Conservation (phyloP, 2,888 invertebrate species). For the Agapetus fuscipes region DNA sequence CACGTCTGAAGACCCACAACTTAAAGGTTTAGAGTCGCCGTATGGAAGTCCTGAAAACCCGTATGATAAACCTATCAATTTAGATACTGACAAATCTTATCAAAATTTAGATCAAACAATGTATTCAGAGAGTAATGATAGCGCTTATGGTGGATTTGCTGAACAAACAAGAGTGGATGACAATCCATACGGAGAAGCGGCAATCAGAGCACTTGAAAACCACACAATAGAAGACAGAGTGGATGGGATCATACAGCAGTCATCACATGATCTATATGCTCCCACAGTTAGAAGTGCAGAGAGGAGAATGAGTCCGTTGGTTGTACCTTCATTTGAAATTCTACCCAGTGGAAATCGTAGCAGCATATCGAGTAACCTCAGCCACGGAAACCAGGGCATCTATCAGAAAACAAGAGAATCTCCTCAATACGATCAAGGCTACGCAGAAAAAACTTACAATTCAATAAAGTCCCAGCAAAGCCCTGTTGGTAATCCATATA, state of each 20-base stretch:
- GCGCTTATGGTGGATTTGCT: conserved; percentile 29
- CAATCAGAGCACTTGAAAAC: conserved; percentile 3
- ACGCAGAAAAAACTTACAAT: conserved; percentile 8
- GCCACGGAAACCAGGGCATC: conserved; percentile 9
- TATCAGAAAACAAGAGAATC: conserved; percentile 13
- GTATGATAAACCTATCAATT: conserved; percentile 40
- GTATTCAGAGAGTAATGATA: conserved; percentile 37
- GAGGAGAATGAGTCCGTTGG: conserved; percentile 33
- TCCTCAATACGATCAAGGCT: conserved; percentile 6
- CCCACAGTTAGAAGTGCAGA: conserved; percentile 30
- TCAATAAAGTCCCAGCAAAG: conserved; percentile 1
- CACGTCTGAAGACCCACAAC: conserved; percentile 12
- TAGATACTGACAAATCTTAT: conserved; percentile 41
- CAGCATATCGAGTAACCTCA: conserved; percentile 12
- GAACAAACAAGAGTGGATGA: conserved; percentile 23
- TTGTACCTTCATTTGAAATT: conserved; percentile 26
- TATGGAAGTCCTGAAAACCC: conserved; percentile 44
- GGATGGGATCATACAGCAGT: conserved; percentile 17
- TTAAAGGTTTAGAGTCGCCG: conserved; percentile 36
- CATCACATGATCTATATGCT: conserved; percentile 18
- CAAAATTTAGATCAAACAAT: conserved; percentile 45
- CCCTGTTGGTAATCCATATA: not conserved
- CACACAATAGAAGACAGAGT: conserved; percentile 18
- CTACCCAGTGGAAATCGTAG: conserved; percentile 14
- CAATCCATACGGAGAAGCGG: conserved; percentile 7